phyloP scores from a whole-genome alignment of 2,797 vertebrate genomes.

The Helostoma temminkii region DNA sequence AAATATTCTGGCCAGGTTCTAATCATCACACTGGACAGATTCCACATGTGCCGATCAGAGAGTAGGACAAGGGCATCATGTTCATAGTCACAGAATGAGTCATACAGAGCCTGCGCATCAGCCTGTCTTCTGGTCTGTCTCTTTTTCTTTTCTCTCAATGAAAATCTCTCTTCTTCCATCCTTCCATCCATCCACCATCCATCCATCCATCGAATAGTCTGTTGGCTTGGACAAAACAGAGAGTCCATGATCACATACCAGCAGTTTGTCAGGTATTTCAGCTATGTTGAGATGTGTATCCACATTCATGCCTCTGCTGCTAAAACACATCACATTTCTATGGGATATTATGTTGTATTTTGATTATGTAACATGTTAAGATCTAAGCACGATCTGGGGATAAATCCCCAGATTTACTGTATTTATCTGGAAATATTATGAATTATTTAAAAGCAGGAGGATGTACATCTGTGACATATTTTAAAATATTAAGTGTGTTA shows the following conservation, averaged over 20 bases:
- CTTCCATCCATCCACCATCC: not conserved
- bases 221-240: constrained; percentile 13
- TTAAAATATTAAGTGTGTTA: not conserved
- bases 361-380: constrained; percentile 60
- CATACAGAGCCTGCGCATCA: constrained; percentile 61
- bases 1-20: constrained; percentile 12
- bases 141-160: too few species aligned
- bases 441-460: not conserved
- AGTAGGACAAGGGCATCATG: constrained; percentile 59
- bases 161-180: not conserved
- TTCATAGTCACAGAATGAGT: constrained; percentile 66
- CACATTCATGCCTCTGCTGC: constrained; percentile 52
- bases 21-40: constrained; percentile 42
- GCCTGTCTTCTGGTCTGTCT: constrained; percentile 13
- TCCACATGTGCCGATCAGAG: constrained; percentile 69
- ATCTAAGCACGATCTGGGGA: constrained; percentile 51
- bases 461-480: not conserved
- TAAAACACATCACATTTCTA: constrained; percentile 29
- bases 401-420: constrained; percentile 71
- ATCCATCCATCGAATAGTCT: not conserved
- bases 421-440: constrained; percentile 15
- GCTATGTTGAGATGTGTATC: constrained; percentile 62
- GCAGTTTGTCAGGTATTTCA: constrained; percentile 67
- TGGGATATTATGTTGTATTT: constrained; percentile 45
- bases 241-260: constrained; percentile 39